Evolutionary conservation across 1,140 invertebrate genomes (phyloP), one percentile per base, ranked within the genome.

Genomic region (Hydropsyche tenuis): DNA sequence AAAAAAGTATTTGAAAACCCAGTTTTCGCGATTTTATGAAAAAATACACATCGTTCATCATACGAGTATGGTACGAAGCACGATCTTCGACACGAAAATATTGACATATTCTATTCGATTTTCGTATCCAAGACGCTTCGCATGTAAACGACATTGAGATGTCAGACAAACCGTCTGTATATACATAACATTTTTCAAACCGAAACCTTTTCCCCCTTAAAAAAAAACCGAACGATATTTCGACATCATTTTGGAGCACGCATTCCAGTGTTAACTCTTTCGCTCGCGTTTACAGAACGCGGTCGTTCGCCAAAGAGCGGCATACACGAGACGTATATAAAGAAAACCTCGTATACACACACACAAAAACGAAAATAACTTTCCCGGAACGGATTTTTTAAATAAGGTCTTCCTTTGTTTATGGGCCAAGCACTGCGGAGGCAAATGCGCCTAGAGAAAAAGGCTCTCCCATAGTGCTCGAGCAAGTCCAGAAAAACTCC

Each of bases 401-500:
- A 63, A 63, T 63, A 63, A 63, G 60, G 60, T 30, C 30, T 63
- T 63, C 60, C 23, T 63, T 63, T 63, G 60, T 63, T 63, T 42
- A 63, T 27, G 12, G 30, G 22, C 23, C 14, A 27, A 63, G 60
- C 25, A 27, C n/a, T 11, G 12, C 23, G 23, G 60, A 63, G 30
- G 60, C 9, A 37, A 37, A 37, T 63, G 23, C 27, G 23, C 60
- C 20, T n/a, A 63, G 27, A 63, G 14, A 14, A 18, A 42, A 22
- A 66, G 63, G 25, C 20, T 43, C 20, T 45, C 30, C 30, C 42
- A 23, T 25, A 43, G 30, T 22, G 63, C 30, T 12, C n/a, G n/a
- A n/a, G n/a, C n/a, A n/a, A n/a, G n/a, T n/a, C n/a, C 14, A 66
- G 63, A 66, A 66, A 66, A 66, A 43, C 30, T 66, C 63, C 16